Percentiles rank a stretch among this genome's conserved stretches.
Evolutionary conservation across 2,797 vertebrate genomes (phyloP).

Genomic region (Dendrocincla fuliginosa): DNA sequence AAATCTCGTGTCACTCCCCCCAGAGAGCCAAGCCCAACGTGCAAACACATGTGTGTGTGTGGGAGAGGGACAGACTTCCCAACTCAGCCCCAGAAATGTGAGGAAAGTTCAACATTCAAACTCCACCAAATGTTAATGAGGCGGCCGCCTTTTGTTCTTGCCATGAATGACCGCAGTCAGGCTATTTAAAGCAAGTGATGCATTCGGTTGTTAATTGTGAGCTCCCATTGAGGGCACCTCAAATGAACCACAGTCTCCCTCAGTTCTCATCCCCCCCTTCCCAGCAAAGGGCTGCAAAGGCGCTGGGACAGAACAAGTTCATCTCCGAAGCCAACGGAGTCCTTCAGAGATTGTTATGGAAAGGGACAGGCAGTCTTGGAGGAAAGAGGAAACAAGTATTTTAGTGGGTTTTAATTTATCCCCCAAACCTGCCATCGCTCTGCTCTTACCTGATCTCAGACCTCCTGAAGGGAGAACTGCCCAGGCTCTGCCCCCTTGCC

Average conservation of each 20-base stretch:
- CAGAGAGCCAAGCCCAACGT: not conserved
- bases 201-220: constrained; percentile 60
- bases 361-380: not conserved
- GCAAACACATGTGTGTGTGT: constrained; percentile 11
- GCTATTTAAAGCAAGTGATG: constrained; percentile 64
- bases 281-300: constrained; percentile 4
- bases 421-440: fast-evolving
- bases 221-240: constrained; percentile 42
- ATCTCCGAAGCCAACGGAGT: not conserved
- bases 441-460: not conserved
- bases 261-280: constrained; percentile 20
- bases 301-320: constrained; percentile 34
- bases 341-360: not conserved
- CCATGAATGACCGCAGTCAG: constrained; percentile 53
- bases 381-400: not conserved
- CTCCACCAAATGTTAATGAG: constrained; percentile 26
- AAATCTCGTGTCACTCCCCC: not conserved
- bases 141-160: constrained; percentile 35
- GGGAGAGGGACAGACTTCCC: constrained; percentile 7
- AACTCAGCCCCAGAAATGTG: not conserved
- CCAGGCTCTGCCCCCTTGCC: not conserved
- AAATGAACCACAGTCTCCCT: constrained; percentile 46
- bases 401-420: not conserved
- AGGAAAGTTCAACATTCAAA: constrained; percentile 14
- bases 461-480: not conserved